Evolutionary conservation across 1,140 invertebrate species (phyloP).

Genomic region (Nymphalis io): DNA sequence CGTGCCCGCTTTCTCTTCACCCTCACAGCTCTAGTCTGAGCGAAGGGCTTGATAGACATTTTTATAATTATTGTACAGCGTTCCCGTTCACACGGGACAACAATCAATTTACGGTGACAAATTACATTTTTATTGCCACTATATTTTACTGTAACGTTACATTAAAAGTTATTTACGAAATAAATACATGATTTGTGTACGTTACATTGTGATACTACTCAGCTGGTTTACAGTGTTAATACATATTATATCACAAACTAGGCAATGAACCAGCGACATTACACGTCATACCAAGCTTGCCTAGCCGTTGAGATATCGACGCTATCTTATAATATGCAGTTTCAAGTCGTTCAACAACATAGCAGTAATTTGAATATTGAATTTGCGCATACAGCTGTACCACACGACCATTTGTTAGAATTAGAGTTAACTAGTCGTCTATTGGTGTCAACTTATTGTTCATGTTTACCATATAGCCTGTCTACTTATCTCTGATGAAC

Average conservation of each 20-base stretch:
- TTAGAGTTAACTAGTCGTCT: conserved; percentile 55
- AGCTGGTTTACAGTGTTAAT: neutral
- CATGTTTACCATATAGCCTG: conserved; percentile 58
- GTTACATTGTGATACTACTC: neutral
- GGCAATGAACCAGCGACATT: neutral
- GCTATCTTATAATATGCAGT: conserved; percentile 26
- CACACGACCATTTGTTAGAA: conserved; percentile 47
- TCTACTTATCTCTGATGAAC: conserved; percentile 60
- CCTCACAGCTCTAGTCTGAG: conserved; percentile 35
- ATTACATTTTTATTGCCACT: conserved; percentile 20
- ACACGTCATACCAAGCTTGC: neutral
- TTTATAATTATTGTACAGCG: conserved; percentile 39
- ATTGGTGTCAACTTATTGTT: conserved; percentile 52
- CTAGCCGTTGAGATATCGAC: conserved; percentile 12
- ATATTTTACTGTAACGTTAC: neutral
- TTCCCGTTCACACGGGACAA: conserved; percentile 17
- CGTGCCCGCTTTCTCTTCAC: conserved; percentile 50
- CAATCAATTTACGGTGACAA: conserved; percentile 28
- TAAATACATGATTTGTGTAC: neutral
- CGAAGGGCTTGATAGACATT: conserved; percentile 29
- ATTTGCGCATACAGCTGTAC: conserved; percentile 40
- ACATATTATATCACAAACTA: neutral
- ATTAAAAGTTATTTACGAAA: neutral
- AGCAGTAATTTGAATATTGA: conserved; percentile 40
- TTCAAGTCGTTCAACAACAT: conserved; percentile 32